A percentile compares a stretch with the other conserved stretches of the same genome.
Evolutionary conservation across 2,888 invertebrate species (phyloP).

Genomic region (Acleris literana): DNA sequence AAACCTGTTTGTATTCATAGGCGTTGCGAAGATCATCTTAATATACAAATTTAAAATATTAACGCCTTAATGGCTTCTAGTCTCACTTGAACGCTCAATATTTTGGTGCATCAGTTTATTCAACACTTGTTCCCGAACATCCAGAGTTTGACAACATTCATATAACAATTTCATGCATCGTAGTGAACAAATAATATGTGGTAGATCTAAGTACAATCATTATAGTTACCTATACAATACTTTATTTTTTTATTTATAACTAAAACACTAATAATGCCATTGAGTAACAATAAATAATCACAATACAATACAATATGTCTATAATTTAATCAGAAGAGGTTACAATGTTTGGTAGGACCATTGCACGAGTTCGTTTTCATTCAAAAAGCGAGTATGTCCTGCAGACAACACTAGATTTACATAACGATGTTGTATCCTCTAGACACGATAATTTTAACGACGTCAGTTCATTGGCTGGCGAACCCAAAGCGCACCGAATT

Average conservation of each 20-base stretch:
- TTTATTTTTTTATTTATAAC: constrained; percentile 15
- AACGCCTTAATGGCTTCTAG: constrained; percentile 57
- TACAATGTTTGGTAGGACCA: constrained; percentile 13
- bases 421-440: no score
- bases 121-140: constrained; percentile 61
- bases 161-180: constrained; percentile 9
- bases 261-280: constrained; percentile 24
- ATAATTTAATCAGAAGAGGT: constrained; percentile 13
- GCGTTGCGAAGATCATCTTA: constrained; percentile 26
- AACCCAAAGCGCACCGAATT: no score
- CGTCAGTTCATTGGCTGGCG: no score
- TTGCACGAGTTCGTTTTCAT: constrained; percentile 3
- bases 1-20: constrained; percentile 27
- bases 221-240: constrained; percentile 22
- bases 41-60: constrained; percentile 31
- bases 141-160: constrained; percentile 26
- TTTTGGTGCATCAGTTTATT: constrained; percentile 60
- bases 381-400: neutral
- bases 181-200: constrained; percentile 8
- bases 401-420: constrained; percentile 1
- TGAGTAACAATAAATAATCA: constrained; percentile 29
- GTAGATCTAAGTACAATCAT: constrained; percentile 19
- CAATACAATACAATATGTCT: constrained; percentile 17
- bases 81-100: constrained; percentile 61
- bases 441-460: no score